Evolutionary conservation across 2,797 vertebrate genomes (phyloP).

Genomic region (Pelodytes ibericus): DNA sequence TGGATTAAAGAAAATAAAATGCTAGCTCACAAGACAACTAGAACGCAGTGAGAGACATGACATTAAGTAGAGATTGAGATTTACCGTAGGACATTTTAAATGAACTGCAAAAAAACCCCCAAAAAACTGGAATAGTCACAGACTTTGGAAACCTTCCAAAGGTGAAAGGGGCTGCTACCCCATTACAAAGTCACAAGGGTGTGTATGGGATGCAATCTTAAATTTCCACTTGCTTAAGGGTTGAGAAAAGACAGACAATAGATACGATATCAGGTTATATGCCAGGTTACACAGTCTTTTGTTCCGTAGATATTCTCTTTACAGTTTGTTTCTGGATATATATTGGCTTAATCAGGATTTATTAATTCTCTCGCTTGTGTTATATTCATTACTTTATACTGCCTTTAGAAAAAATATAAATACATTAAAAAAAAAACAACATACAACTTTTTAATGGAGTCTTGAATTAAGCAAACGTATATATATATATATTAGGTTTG

Average conservation of each 20-base stretch:
- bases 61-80: no score
- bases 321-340: constrained; percentile 28
- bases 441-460: no score
- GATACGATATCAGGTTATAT: constrained; percentile 50
- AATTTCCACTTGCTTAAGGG: constrained; percentile 56
- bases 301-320: constrained; percentile 28
- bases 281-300: constrained; percentile 38
- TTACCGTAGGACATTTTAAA: no score
- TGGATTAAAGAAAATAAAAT: no score
- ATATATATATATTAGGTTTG: no score
- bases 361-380: not conserved
- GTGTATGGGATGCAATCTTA: constrained; percentile 62
- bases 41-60: no score
- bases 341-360: not conserved
- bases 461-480: no score
- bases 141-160: constrained; percentile 56
- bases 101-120: no score
- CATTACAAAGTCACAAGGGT: constrained; percentile 57
- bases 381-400: no score
- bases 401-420: not conserved
- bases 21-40: no score
- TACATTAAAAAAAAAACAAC: not conserved
- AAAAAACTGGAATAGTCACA: constrained; percentile 15
- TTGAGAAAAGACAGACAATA: constrained; percentile 40
- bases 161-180: constrained; percentile 53